These are phyloP conservation scores for Melikaiella ostensackeni DNA, from an alignment of 2,888 invertebrate genomes.

Conservation along the genomic window DNA sequence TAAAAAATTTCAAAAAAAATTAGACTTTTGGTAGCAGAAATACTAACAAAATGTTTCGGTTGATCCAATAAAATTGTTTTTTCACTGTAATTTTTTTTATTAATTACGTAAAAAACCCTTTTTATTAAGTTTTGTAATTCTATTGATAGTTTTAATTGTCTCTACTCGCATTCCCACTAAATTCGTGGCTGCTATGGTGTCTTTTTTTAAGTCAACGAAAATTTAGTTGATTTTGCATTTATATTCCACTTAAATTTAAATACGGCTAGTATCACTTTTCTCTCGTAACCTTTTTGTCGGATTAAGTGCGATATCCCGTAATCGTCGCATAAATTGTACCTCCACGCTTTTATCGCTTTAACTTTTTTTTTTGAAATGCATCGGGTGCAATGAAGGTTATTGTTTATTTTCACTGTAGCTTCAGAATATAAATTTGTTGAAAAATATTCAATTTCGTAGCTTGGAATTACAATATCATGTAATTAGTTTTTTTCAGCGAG, in stretches of 20 bases:
- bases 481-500: not conserved
- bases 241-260: slow-evolving; percentile 22
- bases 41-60: no score
- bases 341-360: slow-evolving; percentile 17
- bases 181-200: not conserved
- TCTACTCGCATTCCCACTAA: no score
- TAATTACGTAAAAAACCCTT: no score
- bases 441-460: not conserved
- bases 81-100: no score
- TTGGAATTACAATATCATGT: not conserved
- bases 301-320: slow-evolving; percentile 34
- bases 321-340: slow-evolving; percentile 33
- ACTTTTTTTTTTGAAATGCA: not conserved
- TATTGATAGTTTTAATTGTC: no score
- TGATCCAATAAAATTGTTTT: no score
- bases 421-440: not conserved
- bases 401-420: not conserved
- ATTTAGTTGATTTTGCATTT: slow-evolving; percentile 13
- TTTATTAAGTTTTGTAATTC: no score
- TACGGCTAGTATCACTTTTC: slow-evolving; percentile 31
- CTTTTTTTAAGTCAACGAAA: not conserved
- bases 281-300: slow-evolving; percentile 29
- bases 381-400: not conserved
- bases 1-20: no score
- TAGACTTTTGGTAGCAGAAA: no score